Base-by-base conservation (phyloP, 2,797 vertebrate genomes). In the Coendou prehensilis region DNA sequence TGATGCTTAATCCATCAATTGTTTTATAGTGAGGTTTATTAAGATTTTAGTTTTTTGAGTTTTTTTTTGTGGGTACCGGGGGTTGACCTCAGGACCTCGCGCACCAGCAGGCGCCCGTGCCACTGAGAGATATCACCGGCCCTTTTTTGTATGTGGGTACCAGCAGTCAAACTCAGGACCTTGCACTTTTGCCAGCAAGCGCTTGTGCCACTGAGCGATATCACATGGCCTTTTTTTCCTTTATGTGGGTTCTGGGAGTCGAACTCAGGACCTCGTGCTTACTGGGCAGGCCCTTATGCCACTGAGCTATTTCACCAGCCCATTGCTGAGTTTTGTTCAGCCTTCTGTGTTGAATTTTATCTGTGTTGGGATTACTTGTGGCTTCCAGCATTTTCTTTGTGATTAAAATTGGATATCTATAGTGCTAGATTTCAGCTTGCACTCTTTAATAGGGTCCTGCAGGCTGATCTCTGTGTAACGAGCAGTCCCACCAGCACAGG, bases 331-430 rank as follows among this genome's bases (percentile, higher is more conserved):
- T 52, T 89, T 81, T 88, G 7, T n/a, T 81, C 76, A 18, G 18
- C 63, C 6, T 87, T 56, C 45, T 47, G 2, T 89, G 41, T 63
- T 78, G 13, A 75, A 30, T 75, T 92, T 92, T 75, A 30, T 50
- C 54, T 63, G 14, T 83, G 30, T 64, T 37, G 47, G 82, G 6
- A 33, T 26, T 80, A 23, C 41, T 28, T 45, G 7, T 92, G 22
- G 26, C n/a, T 64, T 89, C 73, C 30, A 22, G 63, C 93, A 81
- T 87, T 69, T 52, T 3, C 57, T 96, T 75, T 87, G 33, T 54
- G 79, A 67, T 85, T 87, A 56, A 80, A 90, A 63, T 33, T 50
- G 3, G 4, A 18, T n/a, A 41, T 28, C 11, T 6, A 13, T 20
- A 26, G 5, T 15, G 11, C 84, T 52, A 63, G 1, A 63, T 47